Base-by-base conservation (phyloP, 2,113 vertebrate species). In the Furnarius figulus region DNA sequence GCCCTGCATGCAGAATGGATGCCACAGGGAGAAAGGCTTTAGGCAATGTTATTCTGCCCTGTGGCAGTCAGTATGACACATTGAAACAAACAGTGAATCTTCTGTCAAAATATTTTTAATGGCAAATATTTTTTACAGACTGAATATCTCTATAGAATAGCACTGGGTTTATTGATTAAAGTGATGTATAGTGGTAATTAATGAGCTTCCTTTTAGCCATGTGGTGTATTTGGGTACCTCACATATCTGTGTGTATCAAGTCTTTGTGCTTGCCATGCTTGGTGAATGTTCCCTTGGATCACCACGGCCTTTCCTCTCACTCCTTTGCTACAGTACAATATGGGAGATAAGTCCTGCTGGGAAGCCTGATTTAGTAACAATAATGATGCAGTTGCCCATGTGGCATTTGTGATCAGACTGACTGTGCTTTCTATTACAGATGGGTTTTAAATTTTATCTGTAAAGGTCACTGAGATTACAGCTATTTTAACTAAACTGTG, bases 91-190 rank as follows among this genome's bases (percentile, higher is more conserved):
- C 61, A 79, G 70, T 68, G 93, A 94, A 85, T 77, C 20, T 73
- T 91, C 76, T 85, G 66, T 94, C 87, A 95, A 94, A 95, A 95
- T 88, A 95, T 79, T 96, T 97, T 91, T 90, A 71, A 90, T 74
- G 75, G 56, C 19, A 93, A 94, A 83, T 80, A 39, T 39, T 87
- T 89, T 89, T 85, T 86, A 16, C n/a, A 96, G 81, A 70, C 30
- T 76, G 66, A 85, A 28, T 79, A 73, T 79, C 25, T 91, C 59
- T 46, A n/a, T 25, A 91, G 40, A 70, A 55, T 65, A 77, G 33
- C 14, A 52, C 7, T 44, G 8, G 1, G 6, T 86, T 88, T 91
- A 59, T 66, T 86, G 68, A 83, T 70, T 85, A 68, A 93, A 81
- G 13, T 15, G 49, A 37, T 28, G 9, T 35, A 63, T 18, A 81